Evolutionary conservation across 2,797 vertebrate species (phyloP), one percentile per base, ranked within the genome.

Genomic region (Ptychadena robeensis): DNA sequence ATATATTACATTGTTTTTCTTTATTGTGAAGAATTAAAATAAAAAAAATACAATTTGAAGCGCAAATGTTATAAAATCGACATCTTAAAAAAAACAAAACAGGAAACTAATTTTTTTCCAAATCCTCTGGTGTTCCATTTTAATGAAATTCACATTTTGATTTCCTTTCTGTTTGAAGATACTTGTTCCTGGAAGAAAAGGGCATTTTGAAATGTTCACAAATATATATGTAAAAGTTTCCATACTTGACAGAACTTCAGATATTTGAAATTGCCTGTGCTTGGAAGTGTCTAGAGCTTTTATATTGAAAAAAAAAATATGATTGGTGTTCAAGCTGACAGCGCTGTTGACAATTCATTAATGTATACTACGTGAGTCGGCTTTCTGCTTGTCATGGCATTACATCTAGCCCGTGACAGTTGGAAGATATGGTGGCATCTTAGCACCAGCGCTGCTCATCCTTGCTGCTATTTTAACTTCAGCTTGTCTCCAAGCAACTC

Each of bases 321-420:
- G 75, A 78, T 48, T 30, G 75, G 38, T 78, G 75, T 34, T 78
- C 64, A 35, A 34, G 75, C 34, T 78, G 75, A 78, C 75, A 78
- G 75, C 64, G 15, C 75, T 57, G 75, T 68, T 78, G 75, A 78
- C 75, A 78, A 78, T 67, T 78, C 75, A 78, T 78, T 78, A 78
- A 78, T 78, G 64, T 67, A 78, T 27, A 57, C 75, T 78, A 57
- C 38, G 75, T 78, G 64, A 57, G 75, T 78, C 64, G 44, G 31
- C 73, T 67, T 68, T 68, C 44, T 53, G n/a, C 75, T 78, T 78
- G 75, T 78, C 75, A 78, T 35, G 30, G 35, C 40, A 68, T 68
- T 78, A 67, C 64, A 67, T 67, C 64, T 35, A 9, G 40, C 53
- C 40, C 30, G 57, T 78, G 75, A 67, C 75, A 78, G 64, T 34